Percentiles rank a stretch among this genome's conserved stretches.
These are phyloP conservation scores for Pomatorhinus ruficollis DNA, from an alignment of 2,113 vertebrate species.

Conservation along the genomic window DNA sequence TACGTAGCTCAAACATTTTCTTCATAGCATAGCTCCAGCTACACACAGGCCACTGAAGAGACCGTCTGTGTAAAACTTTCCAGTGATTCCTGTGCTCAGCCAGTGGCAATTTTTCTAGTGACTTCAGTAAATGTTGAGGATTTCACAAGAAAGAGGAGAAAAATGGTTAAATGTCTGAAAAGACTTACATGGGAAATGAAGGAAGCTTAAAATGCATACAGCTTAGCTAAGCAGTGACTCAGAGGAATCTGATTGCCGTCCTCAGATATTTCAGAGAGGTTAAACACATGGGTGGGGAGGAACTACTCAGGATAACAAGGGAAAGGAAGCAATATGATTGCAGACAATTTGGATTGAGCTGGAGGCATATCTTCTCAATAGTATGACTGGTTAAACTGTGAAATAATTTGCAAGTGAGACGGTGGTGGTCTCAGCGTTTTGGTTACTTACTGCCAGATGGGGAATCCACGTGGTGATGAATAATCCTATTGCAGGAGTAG, in stretches of 20 bases:
- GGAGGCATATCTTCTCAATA: constrained; percentile 28
- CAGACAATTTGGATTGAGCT: constrained; percentile 37
- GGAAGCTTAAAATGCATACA: background rate
- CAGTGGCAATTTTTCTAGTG: background rate
- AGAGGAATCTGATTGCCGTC: constrained; percentile 57
- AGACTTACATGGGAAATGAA: background rate
- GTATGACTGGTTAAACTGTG: background rate
- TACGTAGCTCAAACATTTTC: background rate
- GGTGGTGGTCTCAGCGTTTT: background rate
- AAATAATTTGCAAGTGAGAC: constrained; percentile 21
- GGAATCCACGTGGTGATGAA: constrained; percentile 9
- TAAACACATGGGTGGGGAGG: constrained; percentile 42
- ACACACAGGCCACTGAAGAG: background rate
- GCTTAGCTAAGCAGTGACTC: constrained; percentile 66
- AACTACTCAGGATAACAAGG: constrained; percentile 47
- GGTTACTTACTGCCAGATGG: constrained; percentile 20
- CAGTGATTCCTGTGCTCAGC: background rate
- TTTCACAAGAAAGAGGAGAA: background rate
- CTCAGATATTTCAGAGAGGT: constrained; percentile 39
- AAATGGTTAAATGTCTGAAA: constrained; percentile 34
- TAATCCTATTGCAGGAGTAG: background rate
- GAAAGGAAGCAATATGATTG: constrained; percentile 62
- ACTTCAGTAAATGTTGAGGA: background rate
- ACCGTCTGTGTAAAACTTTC: background rate
- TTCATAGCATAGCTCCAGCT: background rate